Evolutionary conservation across 37 sponge, comb jelly and placozoan species (phyloP), one percentile per base, ranked within the genome.

Genomic region (Agelas oroides): DNA sequence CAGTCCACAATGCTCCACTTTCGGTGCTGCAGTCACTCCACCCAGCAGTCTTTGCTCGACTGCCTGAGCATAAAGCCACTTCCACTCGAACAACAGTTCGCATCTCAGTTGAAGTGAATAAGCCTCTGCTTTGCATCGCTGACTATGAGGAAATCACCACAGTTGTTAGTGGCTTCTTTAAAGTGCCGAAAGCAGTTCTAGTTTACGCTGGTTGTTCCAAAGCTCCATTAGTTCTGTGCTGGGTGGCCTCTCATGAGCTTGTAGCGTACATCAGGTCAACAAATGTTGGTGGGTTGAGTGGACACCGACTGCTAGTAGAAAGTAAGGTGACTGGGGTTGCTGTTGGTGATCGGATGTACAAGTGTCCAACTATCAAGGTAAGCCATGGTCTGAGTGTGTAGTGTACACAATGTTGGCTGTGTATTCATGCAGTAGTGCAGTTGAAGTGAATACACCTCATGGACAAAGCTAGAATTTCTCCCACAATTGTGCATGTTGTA

Each of bases 1-100:
- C 62, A 61, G 62, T 61, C 62, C 62, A 61, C 25, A 25, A 25
- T 61, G 14, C 62, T 25, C 25, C 62, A 25, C 23, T 61, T 3
- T 23, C 62, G 5, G 62, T 14, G 2, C 62, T 61, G 62, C 62
- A 61, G 25, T 61, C 62, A 5, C 23, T 27, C 25, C 62, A 61
- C 62, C 62, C 62, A 61, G 23, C 62, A 14, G 62, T 61, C 62
- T 61, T 61, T 61, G 62, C 62, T 61, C 23, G 62, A 61, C 62
- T 61, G 25, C 62, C 62, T 61, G 62, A 25, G 25, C 62, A 61
- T 25, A 61, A 61, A 61, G 62, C 8, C 46, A 12, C 25, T 5
- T 5, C 62, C 62, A 25, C 23, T 14, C 5, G 62, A 5, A 25
- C 3, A 27, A 25, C 62, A 2, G 14, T 61, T 27, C 25, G 62